Evolutionary conservation across 2,888 invertebrate species (phyloP), one percentile per base, ranked within the genome.

Genomic region (Diogma glabrata): DNA sequence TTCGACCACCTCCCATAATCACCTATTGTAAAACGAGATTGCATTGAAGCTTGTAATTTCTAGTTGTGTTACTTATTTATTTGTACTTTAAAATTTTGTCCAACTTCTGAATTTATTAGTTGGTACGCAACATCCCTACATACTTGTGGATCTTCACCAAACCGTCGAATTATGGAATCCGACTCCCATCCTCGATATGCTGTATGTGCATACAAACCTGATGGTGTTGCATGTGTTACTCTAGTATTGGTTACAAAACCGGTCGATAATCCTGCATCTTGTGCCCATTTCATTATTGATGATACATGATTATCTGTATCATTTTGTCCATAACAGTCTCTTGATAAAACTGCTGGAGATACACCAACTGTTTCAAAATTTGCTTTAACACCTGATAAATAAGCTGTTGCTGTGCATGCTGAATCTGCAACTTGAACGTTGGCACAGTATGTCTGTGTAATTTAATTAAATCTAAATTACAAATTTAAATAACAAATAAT

Each of bases 351-450:
- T 0, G 76, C 75, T 0, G 78, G 84, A 12, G 80, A 80, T 1
- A 89, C 76, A 0, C 90, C 89, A 30, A 89, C 72, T 0, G 86
- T 86, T 7, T 79, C 84, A 57, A 77, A 77, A 66, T 88, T 88
- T 40, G 79, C 82, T 68, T 90, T 90, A 1, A 87, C 81, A 0
- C 90, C 90, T 3, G 79, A 73, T 19, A 88, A 69, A 63, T 86
- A 87, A 0, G 89, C 88, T 0, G 89, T 90, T 1, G 86, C 85
- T 2, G 87, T 83, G 61, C 86, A 87, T 0, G 90, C 89, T 0
- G 89, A 89, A 63, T 91, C 91, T 0, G 90, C 81, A 1, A 88
- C 87, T 69, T 88, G 84, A 52, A 74, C 73, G 60, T 87, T 82
- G 3, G 85, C 79, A 64, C 86, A 87, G 64, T 86, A 87, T 0